Evolutionary conservation across 2,888 invertebrate species (phyloP).

Genomic region (Drosophila melanosoma): DNA sequence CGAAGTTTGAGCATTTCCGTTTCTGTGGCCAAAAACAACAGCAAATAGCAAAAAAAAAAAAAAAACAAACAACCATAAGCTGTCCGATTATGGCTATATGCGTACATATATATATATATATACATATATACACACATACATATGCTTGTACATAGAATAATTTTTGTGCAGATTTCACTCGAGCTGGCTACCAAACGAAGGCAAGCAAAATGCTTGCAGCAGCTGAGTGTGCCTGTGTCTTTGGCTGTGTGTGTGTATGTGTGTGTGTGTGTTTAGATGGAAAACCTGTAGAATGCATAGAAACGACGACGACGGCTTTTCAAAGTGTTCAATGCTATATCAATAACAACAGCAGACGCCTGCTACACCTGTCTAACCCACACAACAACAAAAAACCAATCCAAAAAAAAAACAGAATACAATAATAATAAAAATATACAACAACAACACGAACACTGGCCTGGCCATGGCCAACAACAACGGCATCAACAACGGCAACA

Average conservation of each 20-base stretch:
- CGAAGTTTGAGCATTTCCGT: slow-evolving; percentile 71
- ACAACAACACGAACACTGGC: slow-evolving; percentile 43
- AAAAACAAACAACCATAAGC: slow-evolving; percentile 19
- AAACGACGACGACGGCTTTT: slow-evolving; percentile 68
- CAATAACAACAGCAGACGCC: slow-evolving; percentile 64
- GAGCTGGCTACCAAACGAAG: slow-evolving; percentile 27
- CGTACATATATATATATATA: background rate
- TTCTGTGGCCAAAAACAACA: slow-evolving; percentile 56
- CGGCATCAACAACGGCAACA: slow-evolving; percentile 33
- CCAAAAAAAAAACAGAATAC: slow-evolving; percentile 1
- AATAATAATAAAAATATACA: slow-evolving; percentile 35
- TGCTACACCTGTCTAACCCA: slow-evolving; percentile 70
- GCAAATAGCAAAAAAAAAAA: slow-evolving; percentile 2
- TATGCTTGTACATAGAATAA: slow-evolving; percentile 40
- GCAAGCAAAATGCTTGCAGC: slow-evolving; percentile 59
- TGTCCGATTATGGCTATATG: slow-evolving; percentile 36
- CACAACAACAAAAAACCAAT: slow-evolving; percentile 33
- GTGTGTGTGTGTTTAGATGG: slow-evolving; percentile 49
- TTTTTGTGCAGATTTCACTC: slow-evolving; percentile 61
- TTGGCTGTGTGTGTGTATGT: slow-evolving; percentile 15
- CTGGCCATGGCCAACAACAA: slow-evolving; percentile 64
- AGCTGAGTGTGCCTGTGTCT: background rate
- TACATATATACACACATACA: background rate
- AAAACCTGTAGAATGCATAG: slow-evolving; percentile 77
- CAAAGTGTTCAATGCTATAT: slow-evolving; percentile 77